Percentiles rank a stretch among this genome's conserved stretches.
Evolutionary conservation across 2,797 vertebrate species (phyloP).

Genomic region (Diceros bicornis): DNA sequence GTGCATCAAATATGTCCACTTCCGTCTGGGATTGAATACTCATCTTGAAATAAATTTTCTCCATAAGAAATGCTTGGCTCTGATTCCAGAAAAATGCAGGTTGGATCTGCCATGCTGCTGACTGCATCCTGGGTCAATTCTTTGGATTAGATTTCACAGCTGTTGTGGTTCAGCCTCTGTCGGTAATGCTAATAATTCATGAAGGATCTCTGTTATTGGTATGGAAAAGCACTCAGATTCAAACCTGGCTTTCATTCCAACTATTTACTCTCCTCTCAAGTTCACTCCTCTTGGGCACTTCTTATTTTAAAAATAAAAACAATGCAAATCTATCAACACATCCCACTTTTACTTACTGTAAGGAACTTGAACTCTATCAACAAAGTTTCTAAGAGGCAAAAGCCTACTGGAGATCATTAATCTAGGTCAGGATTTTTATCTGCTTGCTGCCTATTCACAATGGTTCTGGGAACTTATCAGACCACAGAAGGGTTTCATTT

Average conservation of each 20-base stretch:
- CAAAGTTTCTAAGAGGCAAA: not conserved
- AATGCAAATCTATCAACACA: not conserved
- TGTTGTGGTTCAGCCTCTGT: not conserved
- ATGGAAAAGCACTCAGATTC: slow-evolving; percentile 16
- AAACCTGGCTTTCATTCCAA: slow-evolving; percentile 40
- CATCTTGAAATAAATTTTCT: slow-evolving; percentile 45
- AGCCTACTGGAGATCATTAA: not conserved
- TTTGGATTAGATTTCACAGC: slow-evolving; percentile 43
- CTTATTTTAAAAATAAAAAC: not conserved
- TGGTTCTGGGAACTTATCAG: not conserved
- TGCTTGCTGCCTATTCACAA: not conserved
- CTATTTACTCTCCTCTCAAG: slow-evolving; percentile 21
- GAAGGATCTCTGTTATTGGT: not conserved
- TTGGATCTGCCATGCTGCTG: not conserved
- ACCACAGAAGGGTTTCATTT: not conserved
- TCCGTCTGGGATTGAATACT: not conserved
- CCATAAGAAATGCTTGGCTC: not conserved
- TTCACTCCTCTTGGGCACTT: not conserved
- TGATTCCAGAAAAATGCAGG: slow-evolving; percentile 53
- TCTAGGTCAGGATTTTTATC: not conserved
- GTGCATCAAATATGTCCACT: not conserved
- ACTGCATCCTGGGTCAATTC: not conserved
- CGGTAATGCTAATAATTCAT: slow-evolving; percentile 18
- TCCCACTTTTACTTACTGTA: not conserved
- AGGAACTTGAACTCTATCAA: slow-evolving; percentile 14